A percentile compares a stretch with the other conserved stretches of the same genome.
phyloP scores from a whole-genome alignment of 2,888 invertebrate genomes.

The Lasioglossum figueresi region DNA sequence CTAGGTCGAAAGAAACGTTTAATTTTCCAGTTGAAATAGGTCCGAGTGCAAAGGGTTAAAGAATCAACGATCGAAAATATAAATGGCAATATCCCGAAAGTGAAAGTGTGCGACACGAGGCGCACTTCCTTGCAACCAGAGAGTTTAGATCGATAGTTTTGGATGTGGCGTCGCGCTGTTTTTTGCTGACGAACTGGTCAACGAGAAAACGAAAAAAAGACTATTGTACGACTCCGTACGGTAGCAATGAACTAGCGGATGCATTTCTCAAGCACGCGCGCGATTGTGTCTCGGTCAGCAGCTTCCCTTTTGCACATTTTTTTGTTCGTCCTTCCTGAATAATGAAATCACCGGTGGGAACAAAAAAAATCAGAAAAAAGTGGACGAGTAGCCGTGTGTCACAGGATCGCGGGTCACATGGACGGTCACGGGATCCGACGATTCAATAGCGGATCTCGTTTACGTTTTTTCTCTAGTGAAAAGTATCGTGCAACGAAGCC shows the following conservation, averaged over 20 bases:
- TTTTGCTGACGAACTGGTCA: constrained; percentile 9
- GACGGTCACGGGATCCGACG: constrained; percentile 44
- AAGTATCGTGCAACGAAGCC: constrained; percentile 14
- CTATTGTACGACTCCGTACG: not conserved
- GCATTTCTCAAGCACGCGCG: constrained; percentile 22
- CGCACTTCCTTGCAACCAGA: too few species aligned
- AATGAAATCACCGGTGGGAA: constrained; percentile 40
- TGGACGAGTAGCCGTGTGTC: constrained; percentile 58
- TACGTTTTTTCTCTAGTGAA: not conserved
- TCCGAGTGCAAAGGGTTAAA: too few species aligned
- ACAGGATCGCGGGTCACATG: constrained; percentile 57
- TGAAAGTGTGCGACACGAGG: too few species aligned
- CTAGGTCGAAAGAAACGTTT: too few species aligned
- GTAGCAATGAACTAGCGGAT: not conserved
- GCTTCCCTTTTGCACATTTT: constrained; percentile 51
- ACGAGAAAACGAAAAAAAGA: not conserved
- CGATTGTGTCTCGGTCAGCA: constrained; percentile 26
- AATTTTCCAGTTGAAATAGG: too few species aligned
- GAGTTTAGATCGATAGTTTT: not conserved
- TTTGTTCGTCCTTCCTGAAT: constrained; percentile 33
- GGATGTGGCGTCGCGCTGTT: not conserved
- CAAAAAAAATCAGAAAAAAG: constrained; percentile 52
- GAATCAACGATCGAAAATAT: too few species aligned
- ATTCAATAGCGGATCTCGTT: constrained; percentile 47
- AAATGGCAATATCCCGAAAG: too few species aligned